Percentiles rank a stretch among this genome's conserved stretches.
These are phyloP conservation scores for Junonia oenone DNA, from an alignment of 2,888 invertebrate species.

Conservation along the genomic window DNA sequence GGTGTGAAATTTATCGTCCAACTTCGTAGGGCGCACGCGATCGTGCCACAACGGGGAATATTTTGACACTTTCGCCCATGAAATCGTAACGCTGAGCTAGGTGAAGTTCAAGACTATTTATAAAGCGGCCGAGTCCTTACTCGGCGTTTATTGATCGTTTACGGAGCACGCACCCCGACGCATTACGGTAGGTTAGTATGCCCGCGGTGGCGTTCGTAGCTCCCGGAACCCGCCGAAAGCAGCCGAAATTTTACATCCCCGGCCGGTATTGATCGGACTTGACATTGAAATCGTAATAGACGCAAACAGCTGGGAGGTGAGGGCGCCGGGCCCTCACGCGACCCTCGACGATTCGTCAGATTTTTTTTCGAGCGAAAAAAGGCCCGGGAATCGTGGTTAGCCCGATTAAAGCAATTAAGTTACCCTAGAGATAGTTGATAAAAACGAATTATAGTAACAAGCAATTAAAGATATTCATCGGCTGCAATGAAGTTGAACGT, in stretches of 20 bases:
- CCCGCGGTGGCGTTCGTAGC: conserved; percentile 57
- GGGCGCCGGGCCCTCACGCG: conserved; percentile 61
- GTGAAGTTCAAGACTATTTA: conserved; percentile 79
- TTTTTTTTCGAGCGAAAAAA: conserved; percentile 30
- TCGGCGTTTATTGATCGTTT: conserved; percentile 70
- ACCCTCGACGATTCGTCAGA: conserved; percentile 39
- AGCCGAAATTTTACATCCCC: conserved; percentile 75
- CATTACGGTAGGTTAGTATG: conserved; percentile 79
- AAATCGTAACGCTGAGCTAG: conserved; percentile 52
- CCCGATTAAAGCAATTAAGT: not conserved
- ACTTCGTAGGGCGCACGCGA: conserved; percentile 29
- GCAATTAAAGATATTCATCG: conserved; percentile 56
- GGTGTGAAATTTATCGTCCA: conserved; percentile 27
- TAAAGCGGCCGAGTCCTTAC: conserved; percentile 67
- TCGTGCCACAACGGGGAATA: conserved; percentile 48
- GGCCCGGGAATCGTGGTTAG: conserved; percentile 1
- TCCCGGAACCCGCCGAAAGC: conserved; percentile 70
- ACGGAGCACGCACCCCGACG: conserved; percentile 64
- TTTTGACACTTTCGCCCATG: conserved; percentile 63
- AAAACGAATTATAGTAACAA: not conserved
- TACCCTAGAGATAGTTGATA: not conserved
- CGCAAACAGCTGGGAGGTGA: conserved; percentile 71
- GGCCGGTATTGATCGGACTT: conserved; percentile 76
- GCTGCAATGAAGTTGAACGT: conserved; percentile 52
- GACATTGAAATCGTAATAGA: conserved; percentile 78